phyloP scores from a whole-genome alignment of 2,888 invertebrate genomes.

The Osmoderma eremita region DNA sequence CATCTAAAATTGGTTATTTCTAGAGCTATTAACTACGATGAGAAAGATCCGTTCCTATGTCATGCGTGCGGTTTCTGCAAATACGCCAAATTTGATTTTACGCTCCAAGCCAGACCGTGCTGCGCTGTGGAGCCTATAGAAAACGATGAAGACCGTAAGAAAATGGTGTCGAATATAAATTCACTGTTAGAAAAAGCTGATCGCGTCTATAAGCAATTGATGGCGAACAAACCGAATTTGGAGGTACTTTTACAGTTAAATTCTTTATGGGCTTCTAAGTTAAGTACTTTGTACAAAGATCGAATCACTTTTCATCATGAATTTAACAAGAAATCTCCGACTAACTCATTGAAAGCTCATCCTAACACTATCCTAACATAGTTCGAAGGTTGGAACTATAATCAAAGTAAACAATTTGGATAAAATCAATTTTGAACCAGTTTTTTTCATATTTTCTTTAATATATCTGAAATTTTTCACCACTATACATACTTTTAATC shows the following conservation, averaged over 20 bases:
- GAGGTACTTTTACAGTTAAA: slow-evolving; percentile 68
- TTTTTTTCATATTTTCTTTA: too few relatives aligned
- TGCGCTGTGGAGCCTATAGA: slow-evolving; percentile 98
- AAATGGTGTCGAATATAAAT: slow-evolving; percentile 92
- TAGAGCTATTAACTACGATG: slow-evolving; percentile 98
- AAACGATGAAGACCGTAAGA: slow-evolving; percentile 95
- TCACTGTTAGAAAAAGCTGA: slow-evolving; percentile 93
- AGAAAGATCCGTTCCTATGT: slow-evolving; percentile 98
- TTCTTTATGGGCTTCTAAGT: slow-evolving; percentile 37
- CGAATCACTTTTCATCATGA: too few relatives aligned
- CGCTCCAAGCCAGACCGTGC: slow-evolving; percentile 88
- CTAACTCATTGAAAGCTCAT: too few relatives aligned
- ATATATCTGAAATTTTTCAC: too few relatives aligned
- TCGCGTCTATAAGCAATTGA: slow-evolving; percentile 89
- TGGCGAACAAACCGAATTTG: slow-evolving; percentile 88
- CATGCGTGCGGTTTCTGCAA: slow-evolving; percentile 99
- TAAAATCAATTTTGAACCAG: too few relatives aligned
- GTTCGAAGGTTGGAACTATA: too few relatives aligned
- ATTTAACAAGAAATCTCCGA: too few relatives aligned
- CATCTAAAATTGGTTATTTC: slow-evolving; percentile 42
- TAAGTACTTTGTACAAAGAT: slow-evolving; percentile 21
- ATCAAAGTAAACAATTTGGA: too few relatives aligned
- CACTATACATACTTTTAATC: too few relatives aligned
- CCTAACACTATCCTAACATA: too few relatives aligned
- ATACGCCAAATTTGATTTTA: slow-evolving; percentile 98